phyloP scores from a whole-genome alignment of 2,113 vertebrate species.

The Psophia crepitans region DNA sequence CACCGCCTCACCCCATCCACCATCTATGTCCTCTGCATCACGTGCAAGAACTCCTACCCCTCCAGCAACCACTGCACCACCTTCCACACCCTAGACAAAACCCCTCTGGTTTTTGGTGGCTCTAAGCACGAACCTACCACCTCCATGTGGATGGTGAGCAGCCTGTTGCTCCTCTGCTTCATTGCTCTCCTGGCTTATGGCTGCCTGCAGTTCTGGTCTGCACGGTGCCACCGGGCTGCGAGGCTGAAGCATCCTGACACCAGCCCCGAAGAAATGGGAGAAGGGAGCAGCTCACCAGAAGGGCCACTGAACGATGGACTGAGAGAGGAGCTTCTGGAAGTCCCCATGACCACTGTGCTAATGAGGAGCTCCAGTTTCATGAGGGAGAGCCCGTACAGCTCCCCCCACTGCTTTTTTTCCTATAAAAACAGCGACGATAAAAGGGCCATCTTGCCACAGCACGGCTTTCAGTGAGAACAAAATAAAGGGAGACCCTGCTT shows the following conservation, averaged over 20 bases:
- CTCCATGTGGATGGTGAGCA: constrained; percentile 75
- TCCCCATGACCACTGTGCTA: constrained; percentile 67
- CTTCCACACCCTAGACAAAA: constrained; percentile 72
- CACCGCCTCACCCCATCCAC: constrained; percentile 69
- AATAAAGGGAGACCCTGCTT: not conserved
- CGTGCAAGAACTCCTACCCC: constrained; percentile 68
- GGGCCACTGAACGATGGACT: not conserved
- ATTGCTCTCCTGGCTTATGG: constrained; percentile 64
- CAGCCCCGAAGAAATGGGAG: not conserved
- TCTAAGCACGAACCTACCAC: constrained; percentile 62
- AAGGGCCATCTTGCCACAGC: constrained; percentile 23
- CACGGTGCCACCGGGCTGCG: constrained; percentile 34
- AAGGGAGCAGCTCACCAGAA: constrained; percentile 53
- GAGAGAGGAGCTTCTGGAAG: constrained; percentile 66
- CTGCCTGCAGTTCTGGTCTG: constrained; percentile 74
- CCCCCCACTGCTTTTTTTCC: not conserved
- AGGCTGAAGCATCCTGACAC: constrained; percentile 22
- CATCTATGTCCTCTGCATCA: constrained; percentile 75
- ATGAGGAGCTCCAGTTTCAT: constrained; percentile 33
- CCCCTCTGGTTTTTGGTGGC: not conserved
- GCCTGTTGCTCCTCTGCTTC: constrained; percentile 72
- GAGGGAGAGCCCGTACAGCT: not conserved
- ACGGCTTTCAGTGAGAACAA: not conserved
- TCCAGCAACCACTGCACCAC: constrained; percentile 75
- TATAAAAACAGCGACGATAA: not conserved